A percentile compares a stretch with the other conserved stretches of the same genome.
These are phyloP conservation scores for Plemyria rubiginata DNA, from an alignment of 2,888 invertebrate genomes.

Conservation along the genomic window DNA sequence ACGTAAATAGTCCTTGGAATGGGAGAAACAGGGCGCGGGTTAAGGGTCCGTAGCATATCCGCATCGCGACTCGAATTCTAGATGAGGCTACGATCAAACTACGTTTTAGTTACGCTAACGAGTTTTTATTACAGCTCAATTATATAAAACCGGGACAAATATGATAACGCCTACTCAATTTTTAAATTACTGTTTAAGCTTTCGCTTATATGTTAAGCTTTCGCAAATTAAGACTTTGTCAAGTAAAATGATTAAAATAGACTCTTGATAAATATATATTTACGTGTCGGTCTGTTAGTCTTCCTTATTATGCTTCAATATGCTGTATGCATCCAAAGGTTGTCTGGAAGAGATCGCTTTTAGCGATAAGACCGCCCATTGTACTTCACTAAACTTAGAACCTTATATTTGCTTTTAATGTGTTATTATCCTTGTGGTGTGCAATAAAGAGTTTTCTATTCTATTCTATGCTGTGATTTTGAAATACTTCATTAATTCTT, in stretches of 20 bases:
- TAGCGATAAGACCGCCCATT: no score
- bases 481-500: not conserved
- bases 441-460: no score
- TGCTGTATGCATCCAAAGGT: not conserved
- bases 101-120: conserved; percentile 43
- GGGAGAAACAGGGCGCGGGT: conserved; percentile 78
- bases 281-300: no score
- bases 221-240: not conserved
- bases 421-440: no score
- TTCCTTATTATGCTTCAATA: no score
- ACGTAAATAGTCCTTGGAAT: conserved; percentile 79
- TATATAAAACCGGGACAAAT: conserved; percentile 2
- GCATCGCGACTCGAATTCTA: conserved; percentile 77
- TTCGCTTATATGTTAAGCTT: not conserved
- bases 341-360: no score
- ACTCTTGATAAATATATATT: no score
- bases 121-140: conserved; percentile 12
- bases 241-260: not conserved
- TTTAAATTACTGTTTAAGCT: not conserved
- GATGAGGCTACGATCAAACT: conserved; percentile 68
- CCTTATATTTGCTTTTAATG: no score
- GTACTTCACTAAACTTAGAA: no score
- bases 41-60: conserved; percentile 77
- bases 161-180: not conserved
- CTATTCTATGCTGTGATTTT: not conserved